Conservation (phyloP, 2,797 vertebrate species). For the Falco berigora region DNA sequence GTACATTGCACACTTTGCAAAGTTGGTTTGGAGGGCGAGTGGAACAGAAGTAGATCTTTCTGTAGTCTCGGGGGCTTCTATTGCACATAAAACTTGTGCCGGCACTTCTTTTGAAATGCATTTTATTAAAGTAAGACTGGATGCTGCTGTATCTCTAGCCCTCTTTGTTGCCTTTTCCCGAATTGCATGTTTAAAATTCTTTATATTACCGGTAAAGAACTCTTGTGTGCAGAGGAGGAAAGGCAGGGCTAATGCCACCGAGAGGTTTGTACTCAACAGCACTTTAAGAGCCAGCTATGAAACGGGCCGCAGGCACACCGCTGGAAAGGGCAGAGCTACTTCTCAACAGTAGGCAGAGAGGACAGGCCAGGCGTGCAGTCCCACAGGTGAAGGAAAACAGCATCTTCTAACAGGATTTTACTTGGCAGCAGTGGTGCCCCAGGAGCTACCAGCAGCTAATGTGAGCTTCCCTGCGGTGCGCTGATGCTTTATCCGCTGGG, state of each 20-base stretch:
- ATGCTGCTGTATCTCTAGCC: background rate
- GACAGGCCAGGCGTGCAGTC: background rate
- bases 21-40: background rate
- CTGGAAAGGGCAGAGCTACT: background rate
- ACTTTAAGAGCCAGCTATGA: background rate
- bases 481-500: background rate
- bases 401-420: background rate
- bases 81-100: background rate
- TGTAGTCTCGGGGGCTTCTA: background rate
- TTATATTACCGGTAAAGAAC: background rate
- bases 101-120: background rate
- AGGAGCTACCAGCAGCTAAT: background rate
- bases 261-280: background rate
- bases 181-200: background rate
- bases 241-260: accelerated
- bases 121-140: background rate
- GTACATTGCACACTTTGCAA: background rate
- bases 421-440: background rate
- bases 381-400: background rate
- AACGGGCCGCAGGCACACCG: background rate
- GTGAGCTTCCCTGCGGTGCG: accelerated
- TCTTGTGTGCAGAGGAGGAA: background rate
- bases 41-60: background rate
- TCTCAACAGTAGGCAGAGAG: background rate
- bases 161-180: background rate